Evolutionary conservation across 2,113 vertebrate genomes (phyloP), one percentile per base, ranked within the genome.

Genomic region (Brevimyrus niger): DNA sequence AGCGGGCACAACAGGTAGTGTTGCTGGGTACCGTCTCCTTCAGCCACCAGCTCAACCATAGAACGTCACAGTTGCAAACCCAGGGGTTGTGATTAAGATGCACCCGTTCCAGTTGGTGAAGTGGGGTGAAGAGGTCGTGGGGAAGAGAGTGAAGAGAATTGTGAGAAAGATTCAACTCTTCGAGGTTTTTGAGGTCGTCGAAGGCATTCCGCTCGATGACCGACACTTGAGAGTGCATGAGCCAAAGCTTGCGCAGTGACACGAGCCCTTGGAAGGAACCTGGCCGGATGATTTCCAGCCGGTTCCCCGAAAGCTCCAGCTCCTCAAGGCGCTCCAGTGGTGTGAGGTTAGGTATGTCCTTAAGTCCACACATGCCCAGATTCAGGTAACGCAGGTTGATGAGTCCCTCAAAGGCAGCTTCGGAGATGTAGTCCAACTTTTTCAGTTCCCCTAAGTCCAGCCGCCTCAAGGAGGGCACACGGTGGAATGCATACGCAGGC

Each of bases 31-130:
- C 98, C 0, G 98, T 98, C 94, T 99, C 98, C 90, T 98, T 95
- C n/a, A 99, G 92, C 98, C 98, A 99, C 98, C 98, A 99, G 86
- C 98, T 99, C 0, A 99, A 93, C 98, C 98, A 99, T 0, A 99
- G 95, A 13, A 99, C 97, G 42, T 99, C 98, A 44, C 98, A 99
- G 91, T 98, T 98, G 95, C 98, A 99, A 3, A 98, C 96, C 98
- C 98, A 99, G 0, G 98, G 98, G 94, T 99, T 99, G 91, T 99
- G 98, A 94, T 99, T 98, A 61, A 99, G 97, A 94, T 99, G 98
- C 0, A 99, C 98, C 0, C 98, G 93, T 92, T 98, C 98, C 90
- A 99, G 92, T 76, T 97, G 97, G 93, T 98, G 97, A 92, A 99
- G 86, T 0, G 98, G 98, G 0, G 98, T 99, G 94, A 99, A 99